Conservation (phyloP, 1,140 invertebrate species). For the Drosophila watanabei region DNA sequence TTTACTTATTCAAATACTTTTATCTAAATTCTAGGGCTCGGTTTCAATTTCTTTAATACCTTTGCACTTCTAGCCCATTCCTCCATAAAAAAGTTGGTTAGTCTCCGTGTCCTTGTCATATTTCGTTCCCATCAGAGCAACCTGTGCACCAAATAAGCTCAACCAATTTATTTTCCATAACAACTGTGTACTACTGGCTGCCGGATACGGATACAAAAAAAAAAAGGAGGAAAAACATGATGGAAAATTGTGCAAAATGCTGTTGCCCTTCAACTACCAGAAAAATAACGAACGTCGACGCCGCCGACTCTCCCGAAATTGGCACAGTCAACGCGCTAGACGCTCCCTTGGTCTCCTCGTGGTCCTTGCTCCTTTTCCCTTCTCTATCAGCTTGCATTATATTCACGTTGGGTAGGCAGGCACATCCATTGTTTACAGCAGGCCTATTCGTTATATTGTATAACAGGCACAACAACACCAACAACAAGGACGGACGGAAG, state of each 20-base stretch:
- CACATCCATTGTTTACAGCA: conserved; percentile 62
- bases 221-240: conserved; percentile 1
- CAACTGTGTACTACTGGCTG: conserved; percentile 40
- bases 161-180: conserved; percentile 75
- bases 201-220: conserved; percentile 6
- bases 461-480: conserved; percentile 48
- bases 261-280: conserved; percentile 59
- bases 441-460: conserved; percentile 67
- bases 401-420: conserved; percentile 48
- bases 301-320: conserved; percentile 52
- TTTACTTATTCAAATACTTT: background rate
- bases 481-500: conserved; percentile 20
- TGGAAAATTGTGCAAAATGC: conserved; percentile 17
- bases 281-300: conserved; percentile 35
- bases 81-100: background rate
- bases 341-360: conserved; percentile 21
- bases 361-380: conserved; percentile 13
- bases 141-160: conserved; percentile 64
- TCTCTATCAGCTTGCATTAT: conserved; percentile 49
- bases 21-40: background rate
- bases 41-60: conserved; percentile 2
- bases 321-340: conserved; percentile 64
- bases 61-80: background rate
- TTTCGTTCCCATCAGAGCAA: conserved; percentile 48
- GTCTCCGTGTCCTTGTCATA: conserved; percentile 50